phyloP scores from a whole-genome alignment of 2,113 vertebrate genomes.

The Perccottus glenii region DNA sequence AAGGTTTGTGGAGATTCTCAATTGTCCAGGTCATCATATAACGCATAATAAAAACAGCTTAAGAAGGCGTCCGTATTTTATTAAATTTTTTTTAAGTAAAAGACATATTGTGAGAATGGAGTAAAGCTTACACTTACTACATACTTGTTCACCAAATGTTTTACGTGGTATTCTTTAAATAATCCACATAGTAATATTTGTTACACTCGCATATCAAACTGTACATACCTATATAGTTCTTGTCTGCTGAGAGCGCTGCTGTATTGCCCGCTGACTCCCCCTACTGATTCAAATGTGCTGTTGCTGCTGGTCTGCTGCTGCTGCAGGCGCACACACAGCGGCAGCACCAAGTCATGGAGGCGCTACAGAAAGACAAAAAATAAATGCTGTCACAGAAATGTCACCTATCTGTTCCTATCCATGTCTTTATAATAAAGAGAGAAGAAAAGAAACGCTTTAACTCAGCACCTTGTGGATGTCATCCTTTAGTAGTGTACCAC shows the following conservation, averaged over 20 bases:
- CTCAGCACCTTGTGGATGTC: slow-evolving; percentile 85
- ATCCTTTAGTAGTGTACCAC: slow-evolving; percentile 87
- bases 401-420: not conserved
- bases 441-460: not conserved
- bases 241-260: slow-evolving; percentile 76
- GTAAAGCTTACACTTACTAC: too few species aligned
- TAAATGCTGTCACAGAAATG: not conserved
- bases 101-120: too few species aligned
- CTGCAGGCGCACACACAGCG: slow-evolving; percentile 83
- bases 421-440: not conserved
- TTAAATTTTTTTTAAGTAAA: too few species aligned
- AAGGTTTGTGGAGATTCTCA: too few species aligned
- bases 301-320: slow-evolving; percentile 78
- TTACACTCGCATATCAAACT: too few species aligned
- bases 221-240: slow-evolving; percentile 80
- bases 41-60: too few species aligned
- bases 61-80: too few species aligned
- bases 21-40: too few species aligned
- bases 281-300: slow-evolving; percentile 42
- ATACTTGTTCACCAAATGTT: too few species aligned
- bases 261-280: slow-evolving; percentile 77
- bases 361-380: slow-evolving; percentile 67
- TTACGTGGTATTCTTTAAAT: too few species aligned
- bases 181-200: not conserved
- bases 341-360: slow-evolving; percentile 85